These are phyloP conservation scores for Anastrepha ludens DNA, from an alignment of 1,140 invertebrate genomes.

Conservation along the genomic window DNA sequence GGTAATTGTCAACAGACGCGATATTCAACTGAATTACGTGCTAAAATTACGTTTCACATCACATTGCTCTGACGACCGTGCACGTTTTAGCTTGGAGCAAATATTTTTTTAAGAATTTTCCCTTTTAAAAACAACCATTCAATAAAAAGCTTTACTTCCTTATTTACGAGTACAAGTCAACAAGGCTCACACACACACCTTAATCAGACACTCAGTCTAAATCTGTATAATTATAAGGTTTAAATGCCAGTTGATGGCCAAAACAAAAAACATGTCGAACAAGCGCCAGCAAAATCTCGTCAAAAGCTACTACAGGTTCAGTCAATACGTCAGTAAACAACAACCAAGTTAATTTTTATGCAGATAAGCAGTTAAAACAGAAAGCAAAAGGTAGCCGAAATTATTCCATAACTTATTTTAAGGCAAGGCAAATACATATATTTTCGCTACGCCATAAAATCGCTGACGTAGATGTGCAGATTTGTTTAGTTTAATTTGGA, in stretches of 20 bases:
- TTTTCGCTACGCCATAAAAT: not conserved
- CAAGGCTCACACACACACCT: not conserved
- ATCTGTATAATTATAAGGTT: not conserved
- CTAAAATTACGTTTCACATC: not conserved
- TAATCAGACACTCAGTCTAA: not conserved
- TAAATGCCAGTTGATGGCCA: slow-evolving; percentile 17
- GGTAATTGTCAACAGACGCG: too few species aligned
- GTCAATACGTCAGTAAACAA: not conserved
- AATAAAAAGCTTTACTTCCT: slow-evolving; percentile 25
- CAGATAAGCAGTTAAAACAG: not conserved
- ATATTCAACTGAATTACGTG: too few species aligned
- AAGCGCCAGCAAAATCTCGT: not conserved
- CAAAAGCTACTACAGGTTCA: not conserved
- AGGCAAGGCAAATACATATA: too few species aligned
- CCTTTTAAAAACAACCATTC: slow-evolving; percentile 17
- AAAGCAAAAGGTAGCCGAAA: too few species aligned
- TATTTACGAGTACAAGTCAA: not conserved
- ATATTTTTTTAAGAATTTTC: slow-evolving; percentile 37
- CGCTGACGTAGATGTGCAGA: not conserved
- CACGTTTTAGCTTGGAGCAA: not conserved
- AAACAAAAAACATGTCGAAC: not conserved
- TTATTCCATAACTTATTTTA: too few species aligned
- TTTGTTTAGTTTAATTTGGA: not conserved
- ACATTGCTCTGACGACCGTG: not conserved
- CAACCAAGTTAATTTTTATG: not conserved